A percentile compares a stretch with the other conserved stretches of the same genome.
These are phyloP conservation scores for Monomorium pharaonis DNA, from an alignment of 1,140 invertebrate species.

Conservation along the genomic window DNA sequence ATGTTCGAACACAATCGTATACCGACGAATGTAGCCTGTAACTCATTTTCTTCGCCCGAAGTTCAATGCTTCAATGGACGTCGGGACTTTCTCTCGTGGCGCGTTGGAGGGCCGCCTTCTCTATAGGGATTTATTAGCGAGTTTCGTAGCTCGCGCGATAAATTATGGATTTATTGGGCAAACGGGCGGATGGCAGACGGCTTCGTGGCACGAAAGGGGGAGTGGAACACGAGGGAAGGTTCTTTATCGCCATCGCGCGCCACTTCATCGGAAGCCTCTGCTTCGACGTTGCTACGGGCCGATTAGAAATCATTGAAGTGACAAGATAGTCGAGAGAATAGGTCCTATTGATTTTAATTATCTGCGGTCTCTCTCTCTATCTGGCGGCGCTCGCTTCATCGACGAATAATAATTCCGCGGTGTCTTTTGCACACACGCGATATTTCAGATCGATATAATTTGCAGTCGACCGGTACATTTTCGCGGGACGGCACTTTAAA, in stretches of 20 bases:
- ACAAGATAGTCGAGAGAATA: constrained; percentile 23
- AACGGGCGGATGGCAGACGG: constrained; percentile 12
- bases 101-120: constrained; percentile 30
- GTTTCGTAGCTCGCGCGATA: constrained; percentile 64
- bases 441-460: constrained; percentile 54
- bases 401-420: not conserved
- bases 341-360: constrained; percentile 68
- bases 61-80: constrained; percentile 24
- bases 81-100: constrained; percentile 32
- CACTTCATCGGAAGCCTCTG: not conserved
- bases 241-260: constrained; percentile 31
- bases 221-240: constrained; percentile 19
- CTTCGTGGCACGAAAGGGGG: not conserved
- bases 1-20: not conserved
- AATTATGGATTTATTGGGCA: constrained; percentile 70
- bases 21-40: not conserved
- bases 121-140: constrained; percentile 57
- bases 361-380: not conserved
- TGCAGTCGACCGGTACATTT: constrained; percentile 33
- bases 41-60: constrained; percentile 7
- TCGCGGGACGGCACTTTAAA: constrained; percentile 19
- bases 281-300: not conserved
- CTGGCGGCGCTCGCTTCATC: not conserved
- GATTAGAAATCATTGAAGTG: constrained; percentile 62
- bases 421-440: constrained; percentile 22